A percentile compares a stretch with the other conserved stretches of the same genome.
phyloP scores from a whole-genome alignment of 2,888 invertebrate species.

The Cerastoderma edule region DNA sequence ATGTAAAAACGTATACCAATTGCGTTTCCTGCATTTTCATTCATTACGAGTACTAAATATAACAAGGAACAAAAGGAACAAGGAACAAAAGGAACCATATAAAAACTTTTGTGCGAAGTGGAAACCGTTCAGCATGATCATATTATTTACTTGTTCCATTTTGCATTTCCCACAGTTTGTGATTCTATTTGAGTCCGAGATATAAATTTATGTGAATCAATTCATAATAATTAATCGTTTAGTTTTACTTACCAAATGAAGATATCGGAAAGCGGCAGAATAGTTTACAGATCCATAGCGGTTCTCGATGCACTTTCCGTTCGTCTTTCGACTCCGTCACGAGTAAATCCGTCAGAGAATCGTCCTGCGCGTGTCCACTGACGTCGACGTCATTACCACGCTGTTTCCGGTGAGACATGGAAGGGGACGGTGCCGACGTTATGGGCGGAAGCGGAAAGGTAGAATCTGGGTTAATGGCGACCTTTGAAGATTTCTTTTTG shows the following conservation, averaged over 20 bases:
- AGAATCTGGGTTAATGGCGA: slow-evolving; percentile 18
- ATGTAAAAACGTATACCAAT: too few species aligned
- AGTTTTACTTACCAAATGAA: slow-evolving; percentile 63
- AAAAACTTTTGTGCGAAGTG: too few species aligned
- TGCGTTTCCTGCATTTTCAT: too few species aligned
- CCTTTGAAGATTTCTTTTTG: slow-evolving; percentile 54
- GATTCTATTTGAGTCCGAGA: too few species aligned
- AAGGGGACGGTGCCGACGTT: neutral
- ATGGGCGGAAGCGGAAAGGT: slow-evolving; percentile 22
- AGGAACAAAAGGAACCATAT: too few species aligned
- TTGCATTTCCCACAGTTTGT: too few species aligned
- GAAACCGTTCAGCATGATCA: too few species aligned
- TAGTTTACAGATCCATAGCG: slow-evolving; percentile 56
- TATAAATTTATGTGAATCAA: too few species aligned
- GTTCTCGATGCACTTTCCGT: slow-evolving; percentile 22
- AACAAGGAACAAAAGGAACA: too few species aligned
- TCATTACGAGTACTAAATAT: too few species aligned
- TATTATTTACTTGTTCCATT: too few species aligned
- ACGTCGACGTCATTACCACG: neutral
- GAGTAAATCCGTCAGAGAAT: neutral
- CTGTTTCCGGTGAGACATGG: neutral
- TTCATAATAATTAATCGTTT: too few species aligned
- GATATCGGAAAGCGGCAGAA: slow-evolving; percentile 56
- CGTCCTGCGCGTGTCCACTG: neutral
- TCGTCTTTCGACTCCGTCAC: neutral